phyloP scores from a whole-genome alignment of 2,888 invertebrate genomes.

The Drosophila aldrichi region DNA sequence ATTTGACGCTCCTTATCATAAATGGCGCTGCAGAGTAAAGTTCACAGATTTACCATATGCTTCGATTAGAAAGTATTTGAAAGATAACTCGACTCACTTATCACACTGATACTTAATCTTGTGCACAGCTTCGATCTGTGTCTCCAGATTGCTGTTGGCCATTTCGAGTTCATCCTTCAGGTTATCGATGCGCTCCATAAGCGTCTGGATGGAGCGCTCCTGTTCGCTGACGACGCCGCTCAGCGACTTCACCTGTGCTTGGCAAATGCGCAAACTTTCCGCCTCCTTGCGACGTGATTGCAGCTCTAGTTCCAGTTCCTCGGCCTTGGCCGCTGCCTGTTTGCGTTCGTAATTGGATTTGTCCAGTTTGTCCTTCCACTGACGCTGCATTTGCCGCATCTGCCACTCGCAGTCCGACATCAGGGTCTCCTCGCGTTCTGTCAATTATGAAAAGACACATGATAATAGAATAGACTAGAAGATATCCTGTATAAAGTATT shows the following conservation, averaged over 20 bases:
- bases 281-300: conserved; percentile 83
- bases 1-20: conserved; percentile 86
- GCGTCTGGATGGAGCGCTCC: conserved; percentile 86
- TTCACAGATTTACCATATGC: background rate
- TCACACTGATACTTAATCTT: conserved; percentile 85
- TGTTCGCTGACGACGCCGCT: conserved; percentile 87
- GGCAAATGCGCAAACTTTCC: conserved; percentile 86
- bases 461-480: background rate
- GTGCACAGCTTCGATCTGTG: conserved; percentile 86
- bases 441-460: conserved; percentile 4
- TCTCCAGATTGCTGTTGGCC: conserved; percentile 86
- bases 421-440: conserved; percentile 89
- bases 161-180: conserved; percentile 86
- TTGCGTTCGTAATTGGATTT: conserved; percentile 88
- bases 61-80: background rate
- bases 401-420: conserved; percentile 94
- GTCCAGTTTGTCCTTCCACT: conserved; percentile 88
- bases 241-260: conserved; percentile 87
- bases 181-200: conserved; percentile 87
- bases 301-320: conserved; percentile 74
- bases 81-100: conserved; percentile 70
- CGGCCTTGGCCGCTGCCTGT: conserved; percentile 86
- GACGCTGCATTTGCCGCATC: conserved; percentile 90
- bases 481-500: background rate
- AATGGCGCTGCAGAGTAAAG: conserved; percentile 74